phyloP scores from a whole-genome alignment of 2,113 vertebrate species.

The Ptyas mucosa region DNA sequence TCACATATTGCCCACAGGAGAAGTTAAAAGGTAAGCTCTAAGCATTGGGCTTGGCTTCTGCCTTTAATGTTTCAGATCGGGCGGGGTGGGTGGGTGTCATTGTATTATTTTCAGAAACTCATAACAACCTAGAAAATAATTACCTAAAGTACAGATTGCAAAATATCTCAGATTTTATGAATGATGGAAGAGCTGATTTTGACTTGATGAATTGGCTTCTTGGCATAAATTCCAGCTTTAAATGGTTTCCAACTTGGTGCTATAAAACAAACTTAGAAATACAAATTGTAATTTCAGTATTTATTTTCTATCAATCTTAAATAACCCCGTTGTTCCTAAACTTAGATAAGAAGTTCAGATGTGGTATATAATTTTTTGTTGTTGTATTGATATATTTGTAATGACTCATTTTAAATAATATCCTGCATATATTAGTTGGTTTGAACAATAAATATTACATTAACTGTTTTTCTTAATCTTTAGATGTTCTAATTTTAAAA shows the following conservation, averaged over 20 bases:
- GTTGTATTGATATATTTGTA: not conserved
- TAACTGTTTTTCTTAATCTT: not conserved
- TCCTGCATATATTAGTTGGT: not conserved
- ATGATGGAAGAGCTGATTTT: constrained; percentile 67
- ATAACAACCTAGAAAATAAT: constrained; percentile 31
- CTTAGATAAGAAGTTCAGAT: constrained; percentile 21
- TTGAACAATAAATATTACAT: not conserved
- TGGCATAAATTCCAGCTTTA: constrained; percentile 64
- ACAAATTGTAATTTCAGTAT: constrained; percentile 64
- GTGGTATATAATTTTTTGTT: not conserved
- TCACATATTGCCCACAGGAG: constrained; percentile 41
- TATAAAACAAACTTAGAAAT: constrained; percentile 60
- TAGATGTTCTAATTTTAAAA: not conserved
- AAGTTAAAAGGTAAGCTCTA: constrained; percentile 67
- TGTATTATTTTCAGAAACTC: constrained; percentile 34
- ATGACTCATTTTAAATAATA: not conserved
- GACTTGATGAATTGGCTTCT: constrained; percentile 72
- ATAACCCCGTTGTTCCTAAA: constrained; percentile 48
- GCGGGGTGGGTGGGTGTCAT: not conserved
- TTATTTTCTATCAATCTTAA: constrained; percentile 57
- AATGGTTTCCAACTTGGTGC: constrained; percentile 70
- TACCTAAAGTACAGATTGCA: constrained; percentile 65
- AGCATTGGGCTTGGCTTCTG: not conserved
- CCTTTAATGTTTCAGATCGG: not conserved
- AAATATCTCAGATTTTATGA: constrained; percentile 54